Conservation (phyloP, 30 jellyfish, hydroid and myxozoan species). For the Morbakka virulenta region DNA sequence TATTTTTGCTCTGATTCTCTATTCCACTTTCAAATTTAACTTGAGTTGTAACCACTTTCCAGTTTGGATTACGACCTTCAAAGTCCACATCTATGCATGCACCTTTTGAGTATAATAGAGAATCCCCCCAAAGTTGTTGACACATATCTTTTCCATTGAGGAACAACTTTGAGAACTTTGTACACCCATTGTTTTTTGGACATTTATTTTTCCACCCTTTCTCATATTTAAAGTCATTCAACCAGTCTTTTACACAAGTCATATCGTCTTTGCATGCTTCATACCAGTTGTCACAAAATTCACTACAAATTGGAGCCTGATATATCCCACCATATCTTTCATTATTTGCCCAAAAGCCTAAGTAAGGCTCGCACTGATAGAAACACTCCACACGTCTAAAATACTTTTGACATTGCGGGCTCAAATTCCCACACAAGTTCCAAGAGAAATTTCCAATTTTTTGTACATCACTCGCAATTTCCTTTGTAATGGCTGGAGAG, state of each 20-base stretch:
- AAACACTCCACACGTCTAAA: slow-evolving; percentile 65
- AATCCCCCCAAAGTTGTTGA: slow-evolving; percentile 65
- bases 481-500: slow-evolving; percentile 58
- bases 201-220: slow-evolving; percentile 42
- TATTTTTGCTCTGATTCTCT: not conserved
- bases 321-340: slow-evolving; percentile 35
- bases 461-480: slow-evolving; percentile 16
- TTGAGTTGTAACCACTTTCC: not conserved
- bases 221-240: slow-evolving; percentile 26
- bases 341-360: slow-evolving; percentile 60
- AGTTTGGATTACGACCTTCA: not conserved
- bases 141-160: slow-evolving; percentile 53
- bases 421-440: slow-evolving; percentile 37
- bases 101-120: not conserved
- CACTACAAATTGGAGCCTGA: slow-evolving; percentile 58
- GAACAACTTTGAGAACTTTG: slow-evolving; percentile 33
- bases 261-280: slow-evolving; percentile 61
- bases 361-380: slow-evolving; percentile 73
- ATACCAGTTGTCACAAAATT: slow-evolving; percentile 69
- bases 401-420: slow-evolving; percentile 32
- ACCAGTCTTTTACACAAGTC: slow-evolving; percentile 72
- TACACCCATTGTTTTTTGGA: slow-evolving; percentile 14
- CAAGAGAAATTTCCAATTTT: slow-evolving; percentile 72
- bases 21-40: not conserved
- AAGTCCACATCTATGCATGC: not conserved